Conservation (phyloP, 2,797 vertebrate genomes). For the Oryzias sinensis region DNA sequence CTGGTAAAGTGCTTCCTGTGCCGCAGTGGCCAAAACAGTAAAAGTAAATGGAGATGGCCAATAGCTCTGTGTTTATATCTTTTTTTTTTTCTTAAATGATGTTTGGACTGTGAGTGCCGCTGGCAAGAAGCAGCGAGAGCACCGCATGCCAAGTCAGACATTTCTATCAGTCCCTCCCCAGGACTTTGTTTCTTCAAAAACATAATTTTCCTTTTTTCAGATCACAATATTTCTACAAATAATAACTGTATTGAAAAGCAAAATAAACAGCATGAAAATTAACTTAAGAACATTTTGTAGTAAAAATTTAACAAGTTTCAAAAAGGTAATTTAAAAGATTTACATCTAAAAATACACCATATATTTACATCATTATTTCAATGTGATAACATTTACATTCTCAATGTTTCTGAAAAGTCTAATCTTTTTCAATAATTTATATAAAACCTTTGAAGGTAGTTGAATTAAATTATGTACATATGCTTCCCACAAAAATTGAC, state of each 20-base stretch:
- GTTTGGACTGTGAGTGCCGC: conserved; percentile 12
- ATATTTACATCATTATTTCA: too few species aligned
- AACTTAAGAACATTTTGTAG: too few species aligned
- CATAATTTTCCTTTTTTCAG: neutral
- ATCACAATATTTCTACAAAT: conserved; percentile 11
- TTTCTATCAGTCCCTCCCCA: neutral
- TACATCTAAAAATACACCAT: too few species aligned
- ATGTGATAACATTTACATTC: too few species aligned
- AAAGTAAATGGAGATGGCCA: conserved; percentile 26
- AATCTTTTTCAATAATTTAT: too few species aligned
- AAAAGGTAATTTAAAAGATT: too few species aligned
- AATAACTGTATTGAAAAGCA: too few species aligned
- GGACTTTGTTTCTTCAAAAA: neutral
- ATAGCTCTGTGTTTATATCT: conserved; percentile 17
- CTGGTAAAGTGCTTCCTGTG: conserved; percentile 60
- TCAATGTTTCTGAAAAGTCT: too few species aligned
- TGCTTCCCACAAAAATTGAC: conserved; percentile 31
- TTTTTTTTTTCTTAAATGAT: conserved; percentile 19
- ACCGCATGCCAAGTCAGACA: conserved; percentile 8
- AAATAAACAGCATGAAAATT: too few species aligned
- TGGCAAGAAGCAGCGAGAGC: conserved; percentile 15
- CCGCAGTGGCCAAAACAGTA: conserved; percentile 35
- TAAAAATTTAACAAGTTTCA: too few species aligned
- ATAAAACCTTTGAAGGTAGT: too few species aligned
- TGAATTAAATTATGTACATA: too few species aligned